Evolutionary conservation across 2,888 invertebrate species (phyloP), one percentile per base, ranked within the genome.

Genomic region (Litoditis marina): DNA sequence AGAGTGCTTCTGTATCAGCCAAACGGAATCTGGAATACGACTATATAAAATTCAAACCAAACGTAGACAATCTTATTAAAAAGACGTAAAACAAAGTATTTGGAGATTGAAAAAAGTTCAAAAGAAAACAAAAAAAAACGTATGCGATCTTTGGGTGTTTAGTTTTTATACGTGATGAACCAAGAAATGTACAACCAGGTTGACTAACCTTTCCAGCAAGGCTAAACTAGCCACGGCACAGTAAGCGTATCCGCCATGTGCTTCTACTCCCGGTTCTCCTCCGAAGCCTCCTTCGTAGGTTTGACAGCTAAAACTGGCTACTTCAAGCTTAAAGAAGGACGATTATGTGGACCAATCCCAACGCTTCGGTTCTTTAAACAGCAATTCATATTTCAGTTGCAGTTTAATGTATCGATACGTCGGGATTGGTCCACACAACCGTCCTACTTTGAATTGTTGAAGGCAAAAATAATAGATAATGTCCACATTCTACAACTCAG

Each of bases 241-340:
- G 85, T 92, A 98, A 0, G 95, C 90, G 85, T 98, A 98, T n/a
- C 98, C 98, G 2, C 98, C 98, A 86, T 98, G 98, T 6, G 98
- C 96, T 85, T 99, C 98, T 88, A 92, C 89, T 8, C 92, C 92
- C 0, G 92, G 92, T 73, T 88, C 90, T 0, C 94, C 95, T 42
- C 91, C 91, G 86, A 98, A 98, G 0, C 98, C 98, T 47, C 98
- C 98, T 85, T 99, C 98, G 86, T 95, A 98, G 0, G 94, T 94
- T 85, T 98, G 96, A 86, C 96, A 96, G 73, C 90, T 89, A 74
- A 56, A 82, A 49, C 32, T 44, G 16, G 0, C n/a, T 22, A 49
- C 39, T 28, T 65, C 25, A 25, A 70, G 11, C 8, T 25, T 34
- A 60, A n/a, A n/a, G n/a, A n/a, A n/a, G n/a, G n/a, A n/a, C n/a